phyloP scores from a whole-genome alignment of 23 tunicate species.

The Botrylloides violaceus region DNA sequence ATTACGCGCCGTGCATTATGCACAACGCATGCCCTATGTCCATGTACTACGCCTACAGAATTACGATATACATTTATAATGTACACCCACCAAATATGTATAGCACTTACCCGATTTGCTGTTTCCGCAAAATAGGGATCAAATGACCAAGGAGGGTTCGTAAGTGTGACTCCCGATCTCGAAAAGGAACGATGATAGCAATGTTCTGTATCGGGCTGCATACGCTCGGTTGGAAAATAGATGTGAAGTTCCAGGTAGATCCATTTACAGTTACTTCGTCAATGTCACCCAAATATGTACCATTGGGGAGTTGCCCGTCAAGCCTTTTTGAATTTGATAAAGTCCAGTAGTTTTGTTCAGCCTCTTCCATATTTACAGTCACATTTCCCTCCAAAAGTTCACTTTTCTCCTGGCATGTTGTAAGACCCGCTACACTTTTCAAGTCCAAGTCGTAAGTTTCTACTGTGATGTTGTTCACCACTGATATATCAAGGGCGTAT shows the following conservation, averaged over 20 bases:
- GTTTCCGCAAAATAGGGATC: constrained; percentile 18
- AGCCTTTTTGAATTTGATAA: neutral
- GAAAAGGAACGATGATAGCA: constrained; percentile 63
- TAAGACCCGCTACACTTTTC: neutral
- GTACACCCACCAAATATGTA: no score
- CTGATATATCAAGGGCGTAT: neutral
- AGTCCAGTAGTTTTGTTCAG: neutral
- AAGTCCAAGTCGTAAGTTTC: neutral
- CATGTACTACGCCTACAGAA: no score
- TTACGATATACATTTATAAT: no score
- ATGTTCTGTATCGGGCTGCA: constrained; percentile 19
- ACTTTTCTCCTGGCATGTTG: neutral
- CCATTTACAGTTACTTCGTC: neutral
- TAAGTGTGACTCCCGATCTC: constrained; percentile 29
- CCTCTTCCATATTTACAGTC: neutral
- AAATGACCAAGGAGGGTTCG: constrained; percentile 9
- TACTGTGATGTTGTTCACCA: neutral
- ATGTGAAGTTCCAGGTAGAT: neutral
- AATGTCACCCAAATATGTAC: neutral
- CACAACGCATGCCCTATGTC: no score
- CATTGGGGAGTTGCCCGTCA: neutral
- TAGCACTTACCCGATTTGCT: constrained; percentile 3
- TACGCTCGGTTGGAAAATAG: neutral
- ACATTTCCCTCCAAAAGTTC: neutral
- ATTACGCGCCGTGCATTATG: no score